These are phyloP conservation scores for Rambutsinella grinnellia DNA, from an alignment of 2,888 invertebrate genomes.

Conservation along the genomic window DNA sequence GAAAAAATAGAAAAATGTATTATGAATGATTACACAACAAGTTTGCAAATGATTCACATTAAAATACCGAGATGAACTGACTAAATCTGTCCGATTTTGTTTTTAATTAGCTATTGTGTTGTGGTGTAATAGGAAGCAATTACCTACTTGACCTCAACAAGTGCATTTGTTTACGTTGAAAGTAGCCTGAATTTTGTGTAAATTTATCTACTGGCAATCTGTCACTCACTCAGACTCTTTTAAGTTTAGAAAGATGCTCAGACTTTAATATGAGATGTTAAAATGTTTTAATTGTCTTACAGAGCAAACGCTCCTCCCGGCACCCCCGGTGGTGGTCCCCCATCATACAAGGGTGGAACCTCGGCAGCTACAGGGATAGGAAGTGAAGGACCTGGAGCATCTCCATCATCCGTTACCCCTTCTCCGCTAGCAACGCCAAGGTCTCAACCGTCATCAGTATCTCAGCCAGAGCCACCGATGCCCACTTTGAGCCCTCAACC, in stretches of 20 bases:
- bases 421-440: slow-evolving; percentile 80
- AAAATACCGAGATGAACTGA: too few relatives aligned
- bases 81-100: too few relatives aligned
- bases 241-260: too few relatives aligned
- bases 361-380: slow-evolving; percentile 47
- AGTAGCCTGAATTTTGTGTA: neutral
- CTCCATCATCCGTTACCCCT: slow-evolving; percentile 78
- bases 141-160: too few relatives aligned
- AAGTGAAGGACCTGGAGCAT: slow-evolving; percentile 71
- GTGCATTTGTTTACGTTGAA: neutral
- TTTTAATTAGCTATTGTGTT: too few relatives aligned
- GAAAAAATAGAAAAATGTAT: too few relatives aligned
- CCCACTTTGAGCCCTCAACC: slow-evolving; percentile 68
- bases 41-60: too few relatives aligned
- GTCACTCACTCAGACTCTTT: too few relatives aligned
- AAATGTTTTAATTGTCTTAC: neutral
- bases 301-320: slow-evolving; percentile 67
- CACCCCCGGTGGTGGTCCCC: slow-evolving; percentile 77
- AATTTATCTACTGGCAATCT: too few relatives aligned
- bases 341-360: slow-evolving; percentile 73
- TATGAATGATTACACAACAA: too few relatives aligned
- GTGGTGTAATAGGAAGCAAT: too few relatives aligned
- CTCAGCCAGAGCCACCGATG: slow-evolving; percentile 62
- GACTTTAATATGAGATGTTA: too few relatives aligned
- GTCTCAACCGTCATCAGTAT: slow-evolving; percentile 74